Percentiles rank a stretch among this genome's conserved stretches.
phyloP scores from a whole-genome alignment of 2,113 vertebrate genomes.

The Nycticebus coucang region DNA sequence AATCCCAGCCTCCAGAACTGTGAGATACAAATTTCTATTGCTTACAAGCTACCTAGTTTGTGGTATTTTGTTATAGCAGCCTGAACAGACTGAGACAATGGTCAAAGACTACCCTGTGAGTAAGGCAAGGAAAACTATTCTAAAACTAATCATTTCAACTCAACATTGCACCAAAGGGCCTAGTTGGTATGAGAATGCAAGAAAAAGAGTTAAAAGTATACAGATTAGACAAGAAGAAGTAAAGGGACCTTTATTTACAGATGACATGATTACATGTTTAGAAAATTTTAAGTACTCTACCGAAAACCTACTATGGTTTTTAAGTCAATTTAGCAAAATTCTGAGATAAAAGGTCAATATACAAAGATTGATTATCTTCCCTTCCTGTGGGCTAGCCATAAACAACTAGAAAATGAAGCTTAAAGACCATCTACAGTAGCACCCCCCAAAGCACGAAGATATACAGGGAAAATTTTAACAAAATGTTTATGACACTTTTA shows the following conservation, averaged over 20 bases:
- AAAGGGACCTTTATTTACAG: conserved; percentile 8
- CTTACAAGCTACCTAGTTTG: neutral
- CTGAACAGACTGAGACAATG: neutral
- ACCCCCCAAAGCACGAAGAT: neutral
- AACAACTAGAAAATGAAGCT: neutral
- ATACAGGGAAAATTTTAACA: neutral
- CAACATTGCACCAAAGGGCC: neutral
- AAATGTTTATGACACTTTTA: neutral
- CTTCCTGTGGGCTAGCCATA: neutral
- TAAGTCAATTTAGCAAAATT: conserved; percentile 9
- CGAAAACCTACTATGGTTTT: neutral
- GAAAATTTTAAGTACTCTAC: neutral
- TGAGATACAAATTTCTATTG: neutral
- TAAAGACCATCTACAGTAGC: neutral
- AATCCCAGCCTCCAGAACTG: neutral
- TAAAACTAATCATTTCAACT: neutral
- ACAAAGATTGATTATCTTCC: neutral
- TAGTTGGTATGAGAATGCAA: neutral
- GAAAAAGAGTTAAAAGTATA: neutral
- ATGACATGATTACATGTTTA: neutral
- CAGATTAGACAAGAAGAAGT: neutral
- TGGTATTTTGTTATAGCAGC: neutral
- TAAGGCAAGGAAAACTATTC: neutral
- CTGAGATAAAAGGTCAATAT: neutral
- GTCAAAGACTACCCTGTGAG: neutral